Evolutionary conservation across 2,888 invertebrate genomes (phyloP).

Genomic region (Gymnoscelis rufifasciata): DNA sequence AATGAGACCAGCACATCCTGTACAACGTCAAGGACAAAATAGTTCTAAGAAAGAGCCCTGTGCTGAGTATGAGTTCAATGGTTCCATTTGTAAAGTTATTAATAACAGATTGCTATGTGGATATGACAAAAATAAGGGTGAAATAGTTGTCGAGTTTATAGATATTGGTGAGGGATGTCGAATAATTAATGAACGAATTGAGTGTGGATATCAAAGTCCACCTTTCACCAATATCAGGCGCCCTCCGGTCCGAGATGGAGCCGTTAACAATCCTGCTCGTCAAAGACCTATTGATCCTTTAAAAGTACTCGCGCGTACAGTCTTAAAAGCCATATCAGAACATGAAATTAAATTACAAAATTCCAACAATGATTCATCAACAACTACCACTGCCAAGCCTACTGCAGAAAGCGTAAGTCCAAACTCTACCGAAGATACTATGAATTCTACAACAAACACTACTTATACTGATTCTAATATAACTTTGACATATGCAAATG

Average conservation of each 20-base stretch:
- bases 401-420: not conserved
- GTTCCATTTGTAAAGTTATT: conserved; percentile 42
- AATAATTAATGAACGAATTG: conserved; percentile 51
- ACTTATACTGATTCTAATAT: not conserved
- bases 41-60: conserved; percentile 17
- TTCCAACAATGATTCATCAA: not conserved
- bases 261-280: not conserved
- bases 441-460: not conserved
- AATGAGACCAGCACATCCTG: not conserved
- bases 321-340: not conserved
- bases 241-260: conserved; percentile 22
- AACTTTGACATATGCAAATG: not conserved
- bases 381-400: not conserved
- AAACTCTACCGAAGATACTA: not conserved
- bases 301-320: not conserved
- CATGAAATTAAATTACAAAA: not conserved
- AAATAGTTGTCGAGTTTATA: conserved; percentile 27
- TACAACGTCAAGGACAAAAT: not conserved
- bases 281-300: not conserved
- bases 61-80: conserved; percentile 50
- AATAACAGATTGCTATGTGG: conserved; percentile 57
- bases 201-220: conserved; percentile 53
- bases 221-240: conserved; percentile 29
- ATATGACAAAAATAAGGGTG: conserved; percentile 53
- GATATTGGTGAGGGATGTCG: conserved; percentile 50